phyloP scores from a whole-genome alignment of 2,888 invertebrate genomes.

The Rhingia campestris region DNA sequence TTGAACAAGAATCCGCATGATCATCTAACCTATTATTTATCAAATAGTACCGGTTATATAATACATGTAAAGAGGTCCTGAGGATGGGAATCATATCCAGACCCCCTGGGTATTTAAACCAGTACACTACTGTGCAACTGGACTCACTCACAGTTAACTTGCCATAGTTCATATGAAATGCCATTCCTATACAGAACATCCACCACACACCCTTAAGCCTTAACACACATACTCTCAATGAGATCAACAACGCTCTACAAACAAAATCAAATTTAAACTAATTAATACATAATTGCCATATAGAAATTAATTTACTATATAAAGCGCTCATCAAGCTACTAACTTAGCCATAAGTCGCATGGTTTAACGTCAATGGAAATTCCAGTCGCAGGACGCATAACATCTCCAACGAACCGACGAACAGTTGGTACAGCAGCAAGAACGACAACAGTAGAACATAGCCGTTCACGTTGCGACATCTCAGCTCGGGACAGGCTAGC shows the following conservation, averaged over 20 bases:
- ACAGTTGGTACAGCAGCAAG: constrained; percentile 3
- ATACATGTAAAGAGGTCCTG: no score
- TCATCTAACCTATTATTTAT: no score
- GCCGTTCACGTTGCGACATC: constrained; percentile 25
- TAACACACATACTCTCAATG: not conserved
- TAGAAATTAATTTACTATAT: constrained; percentile 70
- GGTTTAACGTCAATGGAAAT: constrained; percentile 65
- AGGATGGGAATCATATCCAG: no score
- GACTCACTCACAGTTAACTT: no score
- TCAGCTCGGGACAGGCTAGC: constrained; percentile 38
- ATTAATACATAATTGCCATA: constrained; percentile 69
- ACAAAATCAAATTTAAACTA: constrained; percentile 52
- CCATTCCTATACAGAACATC: not conserved
- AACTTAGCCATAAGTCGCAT: constrained; percentile 68
- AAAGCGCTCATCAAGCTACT: constrained; percentile 64
- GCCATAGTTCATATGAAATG: not conserved
- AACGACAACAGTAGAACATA: constrained; percentile 7
- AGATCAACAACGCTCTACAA: not conserved
- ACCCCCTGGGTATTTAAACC: no score
- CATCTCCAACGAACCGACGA: constrained; percentile 23
- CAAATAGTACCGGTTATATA: no score
- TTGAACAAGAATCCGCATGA: no score
- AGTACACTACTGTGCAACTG: no score
- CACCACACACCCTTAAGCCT: not conserved
- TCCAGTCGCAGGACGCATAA: constrained; percentile 49